These are phyloP conservation scores for Peromyscus melanophrys DNA, from an alignment of 2,797 vertebrate genomes.

Conservation along the genomic window DNA sequence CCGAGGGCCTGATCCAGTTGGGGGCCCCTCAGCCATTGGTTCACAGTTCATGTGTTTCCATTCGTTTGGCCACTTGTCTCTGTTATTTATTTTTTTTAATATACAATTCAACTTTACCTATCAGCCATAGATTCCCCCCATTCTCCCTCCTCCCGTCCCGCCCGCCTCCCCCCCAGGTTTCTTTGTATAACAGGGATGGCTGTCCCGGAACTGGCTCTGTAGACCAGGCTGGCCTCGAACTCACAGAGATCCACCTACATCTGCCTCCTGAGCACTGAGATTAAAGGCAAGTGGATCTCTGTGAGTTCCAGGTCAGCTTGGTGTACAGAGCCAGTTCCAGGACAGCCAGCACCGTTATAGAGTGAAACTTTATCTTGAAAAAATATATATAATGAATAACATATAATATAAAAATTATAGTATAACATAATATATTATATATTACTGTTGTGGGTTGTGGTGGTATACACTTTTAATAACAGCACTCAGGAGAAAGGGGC, in stretches of 20 bases:
- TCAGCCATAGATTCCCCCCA: too few species aligned
- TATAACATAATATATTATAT: background rate
- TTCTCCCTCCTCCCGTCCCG: too few species aligned
- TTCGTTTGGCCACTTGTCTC: too few species aligned
- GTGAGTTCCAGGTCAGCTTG: background rate
- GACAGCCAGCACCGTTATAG: background rate
- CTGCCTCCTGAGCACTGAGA: background rate
- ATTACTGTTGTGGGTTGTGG: background rate
- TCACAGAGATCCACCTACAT: background rate
- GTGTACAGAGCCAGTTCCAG: background rate
- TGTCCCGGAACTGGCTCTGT: background rate
- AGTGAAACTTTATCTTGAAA: background rate
- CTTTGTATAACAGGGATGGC: background rate
- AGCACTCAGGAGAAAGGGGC: background rate
- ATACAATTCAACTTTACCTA: too few species aligned
- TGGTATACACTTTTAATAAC: background rate
- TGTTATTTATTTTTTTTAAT: too few species aligned
- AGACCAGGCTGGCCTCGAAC: background rate
- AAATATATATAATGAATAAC: too few species aligned
- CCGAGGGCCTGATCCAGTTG: too few species aligned
- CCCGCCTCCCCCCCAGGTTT: too few species aligned
- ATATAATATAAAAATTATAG: too few species aligned
- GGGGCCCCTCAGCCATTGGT: too few species aligned
- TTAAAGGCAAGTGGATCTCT: background rate
- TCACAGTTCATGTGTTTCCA: too few species aligned